A percentile compares a stretch with the other conserved stretches of the same genome.
phyloP scores from a whole-genome alignment of 1,140 invertebrate species.

The honey bee (Apis mellifera) region Amel_HAv3.1 CM009933.2:4909001-4909500 shows the following conservation, averaged over 20 bases:
- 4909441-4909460: constrained; percentile 38
- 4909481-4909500: constrained; percentile 1
- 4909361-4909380: not conserved
- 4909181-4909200: constrained; percentile 36
- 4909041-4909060: constrained; percentile 30
- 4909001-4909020: constrained; percentile 42
- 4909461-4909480: constrained; percentile 10
- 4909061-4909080: constrained; percentile 25
- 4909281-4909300: not conserved
- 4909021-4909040: constrained; percentile 23
- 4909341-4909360: not conserved
- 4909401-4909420: too few relatives aligned
- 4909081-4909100: constrained; percentile 31
- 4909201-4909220: constrained; percentile 21
- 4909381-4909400: not conserved
- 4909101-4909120: constrained; percentile 18
- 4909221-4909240: not conserved
- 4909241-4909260: not conserved
- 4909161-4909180: constrained; percentile 19
- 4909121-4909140: constrained; percentile 13
- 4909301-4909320: not conserved
- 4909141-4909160: constrained; percentile 51
- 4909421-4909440: not conserved
- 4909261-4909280: not conserved
- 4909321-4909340: not conserved